A percentile compares a stretch with the other conserved stretches of the same genome.
phyloP scores from a whole-genome alignment of 2,797 vertebrate species.

The Tympanoctomys barrerae region DNA sequence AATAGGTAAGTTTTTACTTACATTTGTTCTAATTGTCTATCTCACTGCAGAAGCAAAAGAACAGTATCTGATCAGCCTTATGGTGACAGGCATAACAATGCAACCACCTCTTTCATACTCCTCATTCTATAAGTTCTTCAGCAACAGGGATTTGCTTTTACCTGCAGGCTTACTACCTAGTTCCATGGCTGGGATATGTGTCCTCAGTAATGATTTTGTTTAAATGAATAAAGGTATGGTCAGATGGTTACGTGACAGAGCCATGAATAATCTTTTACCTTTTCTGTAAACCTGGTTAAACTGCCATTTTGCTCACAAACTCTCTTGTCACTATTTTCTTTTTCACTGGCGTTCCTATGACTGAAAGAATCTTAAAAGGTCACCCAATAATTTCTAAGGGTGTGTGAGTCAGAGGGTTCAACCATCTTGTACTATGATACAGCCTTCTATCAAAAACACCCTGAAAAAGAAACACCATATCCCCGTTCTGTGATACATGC shows the following conservation, averaged over 20 bases:
- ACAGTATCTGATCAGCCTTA: background rate
- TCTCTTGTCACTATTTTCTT: background rate
- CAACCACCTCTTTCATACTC: background rate
- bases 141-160: background rate
- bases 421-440: background rate
- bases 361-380: background rate
- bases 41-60: background rate
- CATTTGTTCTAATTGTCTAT: conserved; percentile 21
- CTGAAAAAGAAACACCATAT: background rate
- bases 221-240: background rate
- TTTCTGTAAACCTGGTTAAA: conserved; percentile 44
- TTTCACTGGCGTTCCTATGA: background rate
- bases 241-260: background rate
- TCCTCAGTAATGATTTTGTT: conserved; percentile 12
- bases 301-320: background rate
- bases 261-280: conserved; percentile 41
- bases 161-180: background rate
- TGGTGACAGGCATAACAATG: background rate
- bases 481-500: background rate
- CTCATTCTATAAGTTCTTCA: background rate
- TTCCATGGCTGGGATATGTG: background rate
- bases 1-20: background rate
- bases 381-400: background rate
- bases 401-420: background rate
- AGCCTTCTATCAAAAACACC: background rate